These are phyloP conservation scores for Motacilla tschutschensis DNA, from an alignment of 2,113 vertebrate species.

Conservation along the genomic window DNA sequence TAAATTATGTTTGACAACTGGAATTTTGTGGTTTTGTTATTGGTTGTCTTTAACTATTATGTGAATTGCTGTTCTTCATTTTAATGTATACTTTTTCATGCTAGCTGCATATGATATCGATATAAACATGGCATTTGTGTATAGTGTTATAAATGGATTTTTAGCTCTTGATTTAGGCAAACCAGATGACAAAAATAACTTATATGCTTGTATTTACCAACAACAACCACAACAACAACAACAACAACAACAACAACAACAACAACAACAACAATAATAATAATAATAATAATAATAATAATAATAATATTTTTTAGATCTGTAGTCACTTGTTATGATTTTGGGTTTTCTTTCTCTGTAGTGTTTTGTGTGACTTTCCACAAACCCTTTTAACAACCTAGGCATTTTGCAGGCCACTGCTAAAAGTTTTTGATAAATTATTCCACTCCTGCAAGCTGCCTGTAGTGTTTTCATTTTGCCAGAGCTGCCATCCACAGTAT, in stretches of 20 bases:
- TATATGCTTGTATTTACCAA: constrained; percentile 35
- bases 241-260: neutral
- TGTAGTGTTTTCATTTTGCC: neutral
- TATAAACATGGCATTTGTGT: constrained; percentile 74
- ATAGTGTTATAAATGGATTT: constrained; percentile 80
- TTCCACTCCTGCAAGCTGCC: neutral
- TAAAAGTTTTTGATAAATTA: neutral
- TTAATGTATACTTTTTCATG: constrained; percentile 78
- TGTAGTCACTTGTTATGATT: constrained; percentile 22
- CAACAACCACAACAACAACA: neutral
- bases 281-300: neutral
- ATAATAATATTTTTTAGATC: neutral
- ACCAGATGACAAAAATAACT: constrained; percentile 78
- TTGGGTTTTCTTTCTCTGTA: neutral
- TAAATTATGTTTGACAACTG: constrained; percentile 98
- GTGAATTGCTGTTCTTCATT: constrained; percentile 89
- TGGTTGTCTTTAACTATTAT: constrained; percentile 94
- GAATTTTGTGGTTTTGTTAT: constrained; percentile 89
- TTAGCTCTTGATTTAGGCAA: constrained; percentile 85
- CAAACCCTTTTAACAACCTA: neutral
- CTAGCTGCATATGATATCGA: constrained; percentile 73
- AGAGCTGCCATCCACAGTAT: neutral
- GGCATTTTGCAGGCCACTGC: neutral
- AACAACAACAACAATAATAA: neutral
- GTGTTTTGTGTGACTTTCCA: neutral